Conservation (phyloP, 1,140 invertebrate genomes). For the Spodoptera litura region DNA sequence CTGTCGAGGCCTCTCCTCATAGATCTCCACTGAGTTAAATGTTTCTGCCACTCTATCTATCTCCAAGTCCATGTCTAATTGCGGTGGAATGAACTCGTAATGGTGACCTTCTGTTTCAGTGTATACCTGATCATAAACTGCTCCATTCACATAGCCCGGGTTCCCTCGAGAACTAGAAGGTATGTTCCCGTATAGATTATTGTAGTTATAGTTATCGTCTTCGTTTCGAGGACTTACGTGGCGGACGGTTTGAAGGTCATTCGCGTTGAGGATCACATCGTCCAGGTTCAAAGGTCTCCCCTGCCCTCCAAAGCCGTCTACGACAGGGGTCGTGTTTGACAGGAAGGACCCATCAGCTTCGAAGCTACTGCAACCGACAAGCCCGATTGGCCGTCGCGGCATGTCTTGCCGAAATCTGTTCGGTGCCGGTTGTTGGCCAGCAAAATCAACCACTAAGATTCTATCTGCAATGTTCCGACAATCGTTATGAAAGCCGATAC, state of each 20-base stretch:
- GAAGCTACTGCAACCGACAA: slow-evolving; percentile 80
- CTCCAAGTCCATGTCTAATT: slow-evolving; percentile 71
- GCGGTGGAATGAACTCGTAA: slow-evolving; percentile 78
- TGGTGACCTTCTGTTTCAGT: slow-evolving; percentile 83
- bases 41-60: slow-evolving; percentile 71
- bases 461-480: slow-evolving; percentile 92
- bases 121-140: slow-evolving; percentile 80
- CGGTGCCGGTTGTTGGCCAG: slow-evolving; percentile 80
- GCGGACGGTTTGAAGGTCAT: slow-evolving; percentile 65
- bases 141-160: slow-evolving; percentile 61
- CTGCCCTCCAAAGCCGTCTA: slow-evolving; percentile 83
- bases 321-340: slow-evolving; percentile 83
- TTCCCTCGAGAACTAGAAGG: slow-evolving; percentile 65
- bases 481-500: slow-evolving; percentile 96
- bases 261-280: slow-evolving; percentile 74
- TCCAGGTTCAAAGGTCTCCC: slow-evolving; percentile 81
- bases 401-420: slow-evolving; percentile 75
- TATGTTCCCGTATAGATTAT: slow-evolving; percentile 72
- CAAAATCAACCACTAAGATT: slow-evolving; percentile 93
- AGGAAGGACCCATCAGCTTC: slow-evolving; percentile 81
- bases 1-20: slow-evolving; percentile 68
- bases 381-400: slow-evolving; percentile 74
- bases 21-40: slow-evolving; percentile 79
- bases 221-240: slow-evolving; percentile 67
- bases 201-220: slow-evolving; percentile 78